These are phyloP conservation scores for Diachasmimorpha longicaudata DNA, from an alignment of 1,140 invertebrate genomes.

Conservation along the genomic window DNA sequence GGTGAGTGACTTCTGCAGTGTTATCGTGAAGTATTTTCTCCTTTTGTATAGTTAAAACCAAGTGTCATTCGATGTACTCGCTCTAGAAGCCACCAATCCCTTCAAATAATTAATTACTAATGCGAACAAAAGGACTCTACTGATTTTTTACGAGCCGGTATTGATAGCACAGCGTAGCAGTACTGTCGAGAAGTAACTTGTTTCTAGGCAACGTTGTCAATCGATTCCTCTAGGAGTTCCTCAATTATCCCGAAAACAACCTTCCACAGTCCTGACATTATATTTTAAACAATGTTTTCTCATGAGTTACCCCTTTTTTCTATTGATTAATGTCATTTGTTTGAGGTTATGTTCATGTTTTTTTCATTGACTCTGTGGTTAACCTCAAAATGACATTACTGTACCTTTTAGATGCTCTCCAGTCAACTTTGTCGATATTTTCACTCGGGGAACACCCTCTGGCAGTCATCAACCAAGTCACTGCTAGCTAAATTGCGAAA, in stretches of 20 bases:
- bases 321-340: background rate
- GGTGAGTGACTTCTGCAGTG: background rate
- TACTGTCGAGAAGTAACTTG: conserved; percentile 33
- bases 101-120: background rate
- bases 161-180: background rate
- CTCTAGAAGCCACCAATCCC: background rate
- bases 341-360: background rate
- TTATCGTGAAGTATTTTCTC: background rate
- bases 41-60: background rate
- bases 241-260: background rate
- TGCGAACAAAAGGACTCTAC: background rate
- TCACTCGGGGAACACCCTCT: conserved; percentile 48
- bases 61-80: background rate
- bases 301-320: background rate
- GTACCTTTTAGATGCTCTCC: conserved; percentile 50
- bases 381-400: conserved; percentile 13
- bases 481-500: conserved; percentile 83
- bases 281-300: too few relatives aligned
- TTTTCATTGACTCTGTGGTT: background rate
- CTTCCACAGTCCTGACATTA: too few relatives aligned
- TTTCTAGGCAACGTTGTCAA: conserved; percentile 52
- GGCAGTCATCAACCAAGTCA: conserved; percentile 66
- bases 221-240: conserved; percentile 35
- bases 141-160: background rate
- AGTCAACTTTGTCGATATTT: conserved; percentile 49